Evolutionary conservation across 2,888 invertebrate genomes (phyloP).

Genomic region (Andrena flavipes): DNA sequence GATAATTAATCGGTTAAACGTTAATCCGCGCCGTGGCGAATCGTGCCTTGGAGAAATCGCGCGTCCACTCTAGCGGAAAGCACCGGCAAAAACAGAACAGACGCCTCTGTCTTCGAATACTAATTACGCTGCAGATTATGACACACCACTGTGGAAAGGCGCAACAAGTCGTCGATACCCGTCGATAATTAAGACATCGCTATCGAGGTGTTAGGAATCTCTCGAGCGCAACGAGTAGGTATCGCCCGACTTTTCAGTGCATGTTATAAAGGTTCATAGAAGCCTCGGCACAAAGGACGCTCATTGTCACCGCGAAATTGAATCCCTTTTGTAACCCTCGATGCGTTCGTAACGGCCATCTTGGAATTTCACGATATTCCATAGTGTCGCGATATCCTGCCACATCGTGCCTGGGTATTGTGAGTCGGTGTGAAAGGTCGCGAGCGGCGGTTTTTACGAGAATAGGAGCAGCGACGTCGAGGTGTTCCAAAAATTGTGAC

Average conservation of each 20-base stretch:
- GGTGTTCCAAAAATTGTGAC: constrained; percentile 26
- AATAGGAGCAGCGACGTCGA: neutral
- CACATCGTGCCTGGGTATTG: constrained; percentile 56
- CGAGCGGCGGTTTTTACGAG: constrained; percentile 45
- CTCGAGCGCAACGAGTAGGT: neutral
- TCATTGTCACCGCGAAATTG: constrained; percentile 57
- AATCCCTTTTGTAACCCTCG: constrained; percentile 66
- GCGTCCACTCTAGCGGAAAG: neutral
- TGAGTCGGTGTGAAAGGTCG: constrained; percentile 37
- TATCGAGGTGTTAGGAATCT: no score
- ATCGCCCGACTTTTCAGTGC: constrained; percentile 45
- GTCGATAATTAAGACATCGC: no score
- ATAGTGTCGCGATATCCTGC: constrained; percentile 75
- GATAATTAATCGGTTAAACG: constrained; percentile 70
- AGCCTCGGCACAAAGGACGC: constrained; percentile 61
- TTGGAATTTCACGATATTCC: constrained; percentile 77
- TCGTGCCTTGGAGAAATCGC: constrained; percentile 23
- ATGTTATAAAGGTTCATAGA: constrained; percentile 60
- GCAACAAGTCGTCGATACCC: constrained; percentile 22
- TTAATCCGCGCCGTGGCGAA: constrained; percentile 52
- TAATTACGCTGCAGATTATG: constrained; percentile 5
- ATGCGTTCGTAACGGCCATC: constrained; percentile 64
- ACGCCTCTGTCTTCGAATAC: neutral
- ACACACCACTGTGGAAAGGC: constrained; percentile 12
- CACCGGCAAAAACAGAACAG: neutral